Base-by-base conservation (phyloP, 2,888 invertebrate genomes). In the Eupithecia centaureata region DNA sequence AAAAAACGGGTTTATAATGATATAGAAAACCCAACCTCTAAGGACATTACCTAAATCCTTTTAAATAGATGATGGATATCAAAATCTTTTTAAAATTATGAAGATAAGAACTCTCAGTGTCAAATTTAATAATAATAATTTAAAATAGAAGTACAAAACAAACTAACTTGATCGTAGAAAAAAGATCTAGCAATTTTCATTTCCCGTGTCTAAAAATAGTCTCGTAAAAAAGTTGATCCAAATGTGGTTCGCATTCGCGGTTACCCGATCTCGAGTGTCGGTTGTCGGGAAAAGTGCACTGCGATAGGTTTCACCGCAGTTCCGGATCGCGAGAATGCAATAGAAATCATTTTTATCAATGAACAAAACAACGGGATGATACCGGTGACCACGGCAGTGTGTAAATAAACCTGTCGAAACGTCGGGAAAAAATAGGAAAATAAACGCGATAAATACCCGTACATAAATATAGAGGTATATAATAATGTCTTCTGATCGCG, bases 281-380 rank as follows among this genome's bases (percentile, higher is more conserved):
- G 67, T 58, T 79, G 70, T 74, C 75, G 73, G 71, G 79, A 81
- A 81, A 80, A 79, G 75, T 76, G 73, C 68, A 65, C 65, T 47
- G 63, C 63, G 63, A 70, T 73, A 74, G 76, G 81, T 90, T 89
- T 89, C 89, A 83, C 83, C 79, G 77, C 77, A 83, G 86, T 87
- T 87, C 88, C 86, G 89, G 86, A 79, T 86, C 61, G 59, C 56
- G 71, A 78, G 82, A 70, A 70, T 70, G 69, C 69, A 67, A 81
- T 80, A 79, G 83, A 84, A 81, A 83, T 79, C 32, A 58, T 51
- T 62, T 47, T 66, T 63, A 70, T 70, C 66, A 70, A 70, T 63
- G 61, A 63, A 64, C 64, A 56, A n/a, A n/a, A n/a, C n/a, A n/a
- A n/a, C n/a, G n/a, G n/a, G n/a, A n/a, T n/a, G n/a, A n/a, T n/a